Evolutionary conservation across 2,113 vertebrate species (phyloP).

Genomic region (Ciconia boyciana): DNA sequence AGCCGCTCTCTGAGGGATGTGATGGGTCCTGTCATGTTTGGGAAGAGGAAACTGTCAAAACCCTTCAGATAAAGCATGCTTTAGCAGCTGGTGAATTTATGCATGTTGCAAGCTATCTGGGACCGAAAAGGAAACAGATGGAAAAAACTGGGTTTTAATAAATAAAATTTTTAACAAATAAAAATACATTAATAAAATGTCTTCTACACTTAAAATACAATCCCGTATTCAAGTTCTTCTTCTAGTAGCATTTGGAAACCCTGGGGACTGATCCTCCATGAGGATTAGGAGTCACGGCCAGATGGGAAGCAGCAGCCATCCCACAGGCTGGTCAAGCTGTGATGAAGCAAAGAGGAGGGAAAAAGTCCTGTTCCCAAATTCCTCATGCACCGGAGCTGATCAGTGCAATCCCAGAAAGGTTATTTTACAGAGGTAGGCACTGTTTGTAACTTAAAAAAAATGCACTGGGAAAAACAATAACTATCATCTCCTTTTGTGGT

Average conservation of each 20-base stretch:
- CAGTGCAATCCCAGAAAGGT: neutral
- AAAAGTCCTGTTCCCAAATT: neutral
- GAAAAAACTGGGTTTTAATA: neutral
- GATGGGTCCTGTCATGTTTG: rapidly evolving
- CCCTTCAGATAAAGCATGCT: rapidly evolving
- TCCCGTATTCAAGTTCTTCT: neutral
- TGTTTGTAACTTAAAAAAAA: neutral
- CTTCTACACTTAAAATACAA: neutral
- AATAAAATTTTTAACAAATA: neutral
- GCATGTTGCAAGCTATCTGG: neutral
- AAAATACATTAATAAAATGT: neutral
- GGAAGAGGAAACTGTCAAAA: neutral
- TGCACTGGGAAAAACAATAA: neutral
- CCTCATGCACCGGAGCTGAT: rapidly evolving
- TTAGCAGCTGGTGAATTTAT: neutral
- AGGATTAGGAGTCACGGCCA: neutral
- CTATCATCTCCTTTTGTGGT: neutral
- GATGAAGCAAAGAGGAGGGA: neutral
- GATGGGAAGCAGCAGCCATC: neutral
- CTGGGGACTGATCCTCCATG: neutral
- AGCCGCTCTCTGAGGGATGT: rapidly evolving
- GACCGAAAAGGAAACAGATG: neutral
- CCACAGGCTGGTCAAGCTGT: neutral
- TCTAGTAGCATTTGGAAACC: neutral
- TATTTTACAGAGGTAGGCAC: neutral